Percentiles rank a stretch among this genome's conserved stretches.
Evolutionary conservation across 2,797 vertebrate genomes (phyloP).

Genomic region (Pantherophis alleghaniensis): DNA sequence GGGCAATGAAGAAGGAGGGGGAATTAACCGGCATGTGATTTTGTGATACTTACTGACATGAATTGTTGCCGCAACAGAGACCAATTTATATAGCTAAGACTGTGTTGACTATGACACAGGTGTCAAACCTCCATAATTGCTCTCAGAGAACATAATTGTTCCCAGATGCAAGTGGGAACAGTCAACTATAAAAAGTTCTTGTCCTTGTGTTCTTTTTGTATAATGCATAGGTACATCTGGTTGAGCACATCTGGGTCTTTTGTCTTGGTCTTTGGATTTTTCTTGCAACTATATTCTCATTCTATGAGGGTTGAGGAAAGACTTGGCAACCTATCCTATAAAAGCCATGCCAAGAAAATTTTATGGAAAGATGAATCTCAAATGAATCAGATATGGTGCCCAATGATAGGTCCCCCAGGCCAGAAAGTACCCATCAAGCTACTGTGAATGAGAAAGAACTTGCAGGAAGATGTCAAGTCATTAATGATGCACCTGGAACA

Average conservation of each 20-base stretch:
- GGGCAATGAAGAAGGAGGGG: not conserved
- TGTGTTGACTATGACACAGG: not conserved
- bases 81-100: not conserved
- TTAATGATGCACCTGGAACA: not conserved
- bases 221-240: not conserved
- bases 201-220: not conserved
- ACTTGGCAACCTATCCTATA: not conserved
- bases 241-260: not conserved
- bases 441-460: not conserved
- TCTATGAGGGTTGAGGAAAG: not conserved
- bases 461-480: not conserved
- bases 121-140: not conserved
- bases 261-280: not conserved
- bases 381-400: not conserved
- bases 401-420: not conserved
- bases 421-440: not conserved
- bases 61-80: not conserved
- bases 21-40: not conserved
- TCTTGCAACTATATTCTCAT: not conserved
- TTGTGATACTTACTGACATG: not conserved
- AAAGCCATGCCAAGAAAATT: not conserved
- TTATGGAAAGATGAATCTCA: not conserved
- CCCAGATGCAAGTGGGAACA: not conserved
- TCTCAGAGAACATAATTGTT: not conserved
- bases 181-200: not conserved